These are phyloP conservation scores for Drosophila ambigua DNA, from an alignment of 1,140 invertebrate species.

Conservation along the genomic window DNA sequence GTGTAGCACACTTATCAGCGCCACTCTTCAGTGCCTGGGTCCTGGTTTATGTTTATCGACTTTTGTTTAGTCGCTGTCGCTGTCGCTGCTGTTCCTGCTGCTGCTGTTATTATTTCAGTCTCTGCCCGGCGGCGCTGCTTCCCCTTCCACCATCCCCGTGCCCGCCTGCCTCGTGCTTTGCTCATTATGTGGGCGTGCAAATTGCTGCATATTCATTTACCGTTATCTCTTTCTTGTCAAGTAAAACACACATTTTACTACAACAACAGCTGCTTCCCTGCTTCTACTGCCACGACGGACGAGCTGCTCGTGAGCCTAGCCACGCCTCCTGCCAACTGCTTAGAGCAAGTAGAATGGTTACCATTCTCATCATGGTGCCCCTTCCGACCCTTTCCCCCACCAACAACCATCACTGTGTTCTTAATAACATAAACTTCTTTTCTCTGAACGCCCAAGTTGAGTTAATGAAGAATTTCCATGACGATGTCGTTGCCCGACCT, in stretches of 20 bases:
- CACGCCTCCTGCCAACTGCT: slow-evolving; percentile 25
- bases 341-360: background rate
- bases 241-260: slow-evolving; percentile 72
- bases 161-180: slow-evolving; percentile 8
- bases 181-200: slow-evolving; percentile 82
- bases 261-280: slow-evolving; percentile 71
- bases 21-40: slow-evolving; percentile 29
- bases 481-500: slow-evolving; percentile 62
- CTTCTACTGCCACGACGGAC: slow-evolving; percentile 9
- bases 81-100: slow-evolving; percentile 30
- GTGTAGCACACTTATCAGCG: slow-evolving; percentile 77
- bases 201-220: slow-evolving; percentile 83
- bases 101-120: slow-evolving; percentile 73
- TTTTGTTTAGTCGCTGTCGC: slow-evolving; percentile 72
- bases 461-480: slow-evolving; percentile 83
- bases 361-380: slow-evolving; percentile 12
- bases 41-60: slow-evolving; percentile 79
- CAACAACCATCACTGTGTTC: slow-evolving; percentile 28
- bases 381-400: background rate
- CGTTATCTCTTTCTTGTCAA: slow-evolving; percentile 80
- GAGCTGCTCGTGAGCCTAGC: background rate
- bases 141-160: background rate
- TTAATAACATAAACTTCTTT: slow-evolving; percentile 83
- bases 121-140: slow-evolving; percentile 44
- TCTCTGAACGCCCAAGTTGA: slow-evolving; percentile 66